Evolutionary conservation across 2,888 invertebrate species (phyloP).

Genomic region (Elaeidobius kamerunicus): DNA sequence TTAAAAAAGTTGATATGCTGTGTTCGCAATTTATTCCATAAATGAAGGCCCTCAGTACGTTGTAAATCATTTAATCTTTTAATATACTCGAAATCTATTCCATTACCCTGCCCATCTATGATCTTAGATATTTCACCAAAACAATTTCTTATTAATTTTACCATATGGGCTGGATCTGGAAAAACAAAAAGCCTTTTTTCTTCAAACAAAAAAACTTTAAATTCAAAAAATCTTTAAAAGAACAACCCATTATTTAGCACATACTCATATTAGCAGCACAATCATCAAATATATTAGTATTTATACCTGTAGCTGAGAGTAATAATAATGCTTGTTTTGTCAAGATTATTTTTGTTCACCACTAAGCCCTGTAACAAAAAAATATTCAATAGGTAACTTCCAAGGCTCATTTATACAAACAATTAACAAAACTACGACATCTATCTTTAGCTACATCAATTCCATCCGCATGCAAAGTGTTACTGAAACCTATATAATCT

Average conservation of each 20-base stretch:
- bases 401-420: conserved; percentile 22
- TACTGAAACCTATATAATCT: conserved; percentile 30
- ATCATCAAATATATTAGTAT: conserved; percentile 20
- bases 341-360: conserved; percentile 17
- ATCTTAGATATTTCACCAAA: conserved; percentile 2
- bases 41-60: not conserved
- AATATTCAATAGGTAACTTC: conserved; percentile 25
- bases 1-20: conserved; percentile 6
- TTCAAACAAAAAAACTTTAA: conserved; percentile 8
- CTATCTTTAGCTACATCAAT: conserved; percentile 25
- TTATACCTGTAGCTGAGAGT: conserved; percentile 11
- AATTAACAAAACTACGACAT: too few species aligned
- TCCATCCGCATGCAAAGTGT: conserved; percentile 15
- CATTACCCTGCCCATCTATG: conserved; percentile 6
- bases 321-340: conserved; percentile 17
- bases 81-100: conserved; percentile 13
- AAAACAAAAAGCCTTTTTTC: not conserved
- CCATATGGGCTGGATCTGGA: conserved; percentile 9
- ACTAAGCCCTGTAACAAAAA: conserved; percentile 18
- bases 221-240: conserved; percentile 10
- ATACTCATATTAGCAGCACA: conserved; percentile 13
- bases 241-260: conserved; percentile 5
- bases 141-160: conserved; percentile 11
- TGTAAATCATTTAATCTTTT: conserved; percentile 2
- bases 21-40: conserved; percentile 3